Evolutionary conservation across 2,888 invertebrate genomes (phyloP), one percentile per base, ranked within the genome.

Genomic region (Labia minor): DNA sequence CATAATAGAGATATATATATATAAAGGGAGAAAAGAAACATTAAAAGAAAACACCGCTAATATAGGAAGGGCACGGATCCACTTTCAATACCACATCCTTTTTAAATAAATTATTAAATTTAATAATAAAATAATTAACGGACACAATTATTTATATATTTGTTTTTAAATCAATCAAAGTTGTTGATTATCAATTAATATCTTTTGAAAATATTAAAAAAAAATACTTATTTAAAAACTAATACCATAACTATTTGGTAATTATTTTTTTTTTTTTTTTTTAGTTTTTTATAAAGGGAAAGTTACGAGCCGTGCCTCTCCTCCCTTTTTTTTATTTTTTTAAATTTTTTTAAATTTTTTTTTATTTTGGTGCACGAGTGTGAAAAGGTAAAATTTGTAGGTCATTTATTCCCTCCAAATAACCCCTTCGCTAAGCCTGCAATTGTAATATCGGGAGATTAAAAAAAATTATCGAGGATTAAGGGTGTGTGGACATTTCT

Each of bases 1-100:
- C n/a, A n/a, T n/a, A n/a, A n/a, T n/a, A n/a, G n/a, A n/a, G n/a
- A n/a, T n/a, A n/a, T n/a, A n/a, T n/a, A n/a, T 49, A 49, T 49
- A 49, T 8, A 49, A 49, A 49, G 49, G 49, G n/a, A 49, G 49
- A 49, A 49, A 49, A n/a, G n/a, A n/a, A 26, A 49, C 49, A 49
- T 8, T 49, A 49, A 49, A 26, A n/a, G n/a, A 8, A 26, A n/a
- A 49, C 49, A 49, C 49, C 49, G 14, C 26, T 26, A 26, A 10
- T 33, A 33, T n/a, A 49, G 49, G 49, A 49, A 49, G 49, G 49
- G 49, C 49, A 49, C 49, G 49, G 49, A 49, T 49, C 49, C n/a
- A 49, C 49, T 49, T 49, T 49, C 49, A 10, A 49, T 4, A 49
- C 49, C 49, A 16, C 49, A 11, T 49, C 49, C 49, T 49, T n/a